A percentile compares a stretch with the other conserved stretches of the same genome.
phyloP scores from a whole-genome alignment of 2,888 invertebrate species.

The Calameuta idolon region DNA sequence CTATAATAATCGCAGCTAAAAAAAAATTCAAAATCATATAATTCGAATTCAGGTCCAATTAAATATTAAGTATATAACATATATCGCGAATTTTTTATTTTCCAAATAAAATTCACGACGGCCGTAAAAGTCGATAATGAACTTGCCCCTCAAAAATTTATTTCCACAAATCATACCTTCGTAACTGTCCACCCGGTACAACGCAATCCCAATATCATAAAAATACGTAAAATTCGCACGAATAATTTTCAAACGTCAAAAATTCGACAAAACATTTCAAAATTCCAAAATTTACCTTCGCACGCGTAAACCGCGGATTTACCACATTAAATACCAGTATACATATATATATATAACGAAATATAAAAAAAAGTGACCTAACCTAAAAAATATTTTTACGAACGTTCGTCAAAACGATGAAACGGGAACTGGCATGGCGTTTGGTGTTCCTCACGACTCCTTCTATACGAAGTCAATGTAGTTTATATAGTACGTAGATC shows the following conservation, averaged over 20 bases:
- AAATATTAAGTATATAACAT: background rate
- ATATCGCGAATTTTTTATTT: background rate
- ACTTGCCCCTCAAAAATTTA: background rate
- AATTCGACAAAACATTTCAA: too few relatives aligned
- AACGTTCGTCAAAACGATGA: background rate
- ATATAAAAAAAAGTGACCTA: background rate
- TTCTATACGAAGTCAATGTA: slow-evolving; percentile 49
- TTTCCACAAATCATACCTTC: background rate
- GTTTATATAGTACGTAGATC: slow-evolving; percentile 23
- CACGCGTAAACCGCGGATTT: too few relatives aligned
- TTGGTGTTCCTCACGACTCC: slow-evolving; percentile 46
- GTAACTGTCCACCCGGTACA: background rate
- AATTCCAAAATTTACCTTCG: too few relatives aligned
- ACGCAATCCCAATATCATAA: background rate
- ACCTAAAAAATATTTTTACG: too few relatives aligned
- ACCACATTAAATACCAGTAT: background rate
- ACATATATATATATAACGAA: background rate
- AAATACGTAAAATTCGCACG: background rate
- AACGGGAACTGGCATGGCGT: slow-evolving; percentile 9
- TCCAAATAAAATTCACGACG: background rate
- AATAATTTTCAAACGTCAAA: background rate
- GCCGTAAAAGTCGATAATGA: too few relatives aligned
- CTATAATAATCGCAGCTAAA: background rate
- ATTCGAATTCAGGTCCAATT: background rate
- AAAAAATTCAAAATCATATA: background rate